Conservation (phyloP, 2,888 invertebrate species). For the Nysson spinosus region DNA sequence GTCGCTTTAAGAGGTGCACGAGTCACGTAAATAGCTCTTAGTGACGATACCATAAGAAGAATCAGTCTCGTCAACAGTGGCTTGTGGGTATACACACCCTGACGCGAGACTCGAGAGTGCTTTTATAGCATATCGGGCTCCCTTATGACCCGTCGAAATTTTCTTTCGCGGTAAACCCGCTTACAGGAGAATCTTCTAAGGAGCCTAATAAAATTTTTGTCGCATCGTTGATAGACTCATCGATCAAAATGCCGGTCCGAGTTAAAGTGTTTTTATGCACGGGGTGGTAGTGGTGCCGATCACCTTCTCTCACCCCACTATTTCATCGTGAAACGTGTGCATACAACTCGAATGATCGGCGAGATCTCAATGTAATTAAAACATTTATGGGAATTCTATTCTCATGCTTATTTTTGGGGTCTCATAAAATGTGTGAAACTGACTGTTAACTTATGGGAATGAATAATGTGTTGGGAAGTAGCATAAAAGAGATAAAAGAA, state of each 20-base stretch:
- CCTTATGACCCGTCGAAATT: constrained; percentile 8
- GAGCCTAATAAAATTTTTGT: constrained; percentile 10
- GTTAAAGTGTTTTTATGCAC: constrained; percentile 61
- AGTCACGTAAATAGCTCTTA: constrained; percentile 37
- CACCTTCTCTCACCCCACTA: constrained; percentile 43
- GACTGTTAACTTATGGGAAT: constrained; percentile 18
- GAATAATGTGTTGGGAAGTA: constrained; percentile 28
- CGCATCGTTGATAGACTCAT: constrained; percentile 34
- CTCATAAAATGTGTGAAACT: constrained; percentile 13
- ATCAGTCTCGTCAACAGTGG: constrained; percentile 70
- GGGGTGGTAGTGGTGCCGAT: constrained; percentile 54
- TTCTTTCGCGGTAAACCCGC: not conserved
- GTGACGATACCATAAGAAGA: constrained; percentile 45
- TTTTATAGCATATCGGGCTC: constrained; percentile 36
- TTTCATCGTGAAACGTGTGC: constrained; percentile 28
- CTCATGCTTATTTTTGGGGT: constrained; percentile 6
- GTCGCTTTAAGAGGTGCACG: constrained; percentile 53
- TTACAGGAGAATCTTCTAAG: constrained; percentile 14
- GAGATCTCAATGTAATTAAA: constrained; percentile 16
- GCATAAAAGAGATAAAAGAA: constrained; percentile 20
- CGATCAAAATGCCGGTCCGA: constrained; percentile 61
- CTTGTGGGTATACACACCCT: constrained; percentile 73
- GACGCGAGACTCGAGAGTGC: constrained; percentile 60
- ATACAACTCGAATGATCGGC: constrained; percentile 15
- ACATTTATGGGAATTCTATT: not conserved